A percentile compares a stretch with the other conserved stretches of the same genome.
phyloP scores from a whole-genome alignment of 1,140 invertebrate species.

The Drosophila pallidifrons region DNA sequence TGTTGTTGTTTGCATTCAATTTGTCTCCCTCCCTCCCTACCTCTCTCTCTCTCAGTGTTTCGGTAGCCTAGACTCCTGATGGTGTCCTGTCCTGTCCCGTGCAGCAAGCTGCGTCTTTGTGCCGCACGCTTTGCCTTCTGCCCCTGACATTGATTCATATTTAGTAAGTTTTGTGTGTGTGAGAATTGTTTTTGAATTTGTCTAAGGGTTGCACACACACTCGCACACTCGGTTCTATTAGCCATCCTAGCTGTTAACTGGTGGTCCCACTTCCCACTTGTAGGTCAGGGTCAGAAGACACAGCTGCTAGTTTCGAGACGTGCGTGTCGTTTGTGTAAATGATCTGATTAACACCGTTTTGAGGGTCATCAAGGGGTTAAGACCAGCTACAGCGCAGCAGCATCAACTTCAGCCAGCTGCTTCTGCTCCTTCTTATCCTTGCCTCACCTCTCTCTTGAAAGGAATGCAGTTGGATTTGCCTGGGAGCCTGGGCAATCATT shows the following conservation, averaged over 20 bases:
- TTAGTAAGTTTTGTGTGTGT: slow-evolving; percentile 48
- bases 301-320: slow-evolving; percentile 30
- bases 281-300: slow-evolving; percentile 48
- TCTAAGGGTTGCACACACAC: slow-evolving; percentile 13
- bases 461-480: slow-evolving; percentile 39
- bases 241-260: slow-evolving; percentile 23
- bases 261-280: slow-evolving; percentile 61
- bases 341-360: slow-evolving; percentile 74
- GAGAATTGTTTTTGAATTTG: slow-evolving; percentile 12
- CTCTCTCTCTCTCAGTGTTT: too few relatives aligned
- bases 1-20: slow-evolving; percentile 69
- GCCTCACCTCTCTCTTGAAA: not conserved
- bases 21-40: slow-evolving; percentile 53
- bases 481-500: slow-evolving; percentile 12
- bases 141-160: slow-evolving; percentile 80
- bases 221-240: slow-evolving; percentile 37
- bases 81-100: slow-evolving; percentile 51
- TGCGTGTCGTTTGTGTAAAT: slow-evolving; percentile 69
- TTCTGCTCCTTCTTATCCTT: not conserved
- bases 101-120: slow-evolving; percentile 77
- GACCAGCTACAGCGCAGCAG: not conserved
- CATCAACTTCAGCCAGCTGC: slow-evolving; percentile 18
- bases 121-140: slow-evolving; percentile 59
- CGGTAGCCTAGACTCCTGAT: slow-evolving; percentile 58
- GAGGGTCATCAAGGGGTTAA: slow-evolving; percentile 72